Percentiles rank a stretch among this genome's conserved stretches.
phyloP scores from a whole-genome alignment of 2,888 invertebrate genomes.

The Drosophila subsilvestris region DNA sequence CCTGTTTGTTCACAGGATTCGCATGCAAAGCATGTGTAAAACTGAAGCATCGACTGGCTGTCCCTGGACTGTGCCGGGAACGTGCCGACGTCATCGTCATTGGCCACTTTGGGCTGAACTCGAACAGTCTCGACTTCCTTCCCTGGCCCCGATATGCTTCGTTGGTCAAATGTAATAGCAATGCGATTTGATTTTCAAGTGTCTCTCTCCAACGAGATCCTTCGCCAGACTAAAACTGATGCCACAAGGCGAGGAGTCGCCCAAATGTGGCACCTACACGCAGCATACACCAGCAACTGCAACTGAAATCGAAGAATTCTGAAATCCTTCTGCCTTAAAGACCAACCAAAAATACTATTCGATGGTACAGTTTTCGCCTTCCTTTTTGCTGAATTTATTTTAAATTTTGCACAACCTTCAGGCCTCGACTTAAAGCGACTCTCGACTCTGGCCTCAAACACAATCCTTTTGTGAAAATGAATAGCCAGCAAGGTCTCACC shows the following conservation, averaged over 20 bases:
- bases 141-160: slow-evolving; percentile 56
- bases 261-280: not conserved
- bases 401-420: too few relatives aligned
- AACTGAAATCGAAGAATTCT: too few relatives aligned
- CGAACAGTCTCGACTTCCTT: slow-evolving; percentile 1
- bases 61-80: slow-evolving; percentile 3
- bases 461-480: too few relatives aligned
- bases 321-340: too few relatives aligned
- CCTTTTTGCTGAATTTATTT: too few relatives aligned
- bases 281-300: too few relatives aligned
- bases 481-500: not conserved
- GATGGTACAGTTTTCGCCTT: too few relatives aligned
- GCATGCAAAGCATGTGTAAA: slow-evolving; percentile 62
- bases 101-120: slow-evolving; percentile 29
- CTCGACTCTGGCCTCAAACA: too few relatives aligned
- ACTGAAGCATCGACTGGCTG: slow-evolving; percentile 46
- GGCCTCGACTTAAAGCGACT: too few relatives aligned
- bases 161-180: slow-evolving; percentile 68
- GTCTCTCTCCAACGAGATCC: slow-evolving; percentile 24
- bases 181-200: slow-evolving; percentile 58
- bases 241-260: not conserved
- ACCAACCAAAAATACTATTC: too few relatives aligned
- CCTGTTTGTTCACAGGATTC: slow-evolving; percentile 49
- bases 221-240: slow-evolving; percentile 19
- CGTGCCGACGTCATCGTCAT: slow-evolving; percentile 52